Evolutionary conservation across 2,113 vertebrate genomes (phyloP).

Genomic region (Hypocryptadius cinnamomeus): DNA sequence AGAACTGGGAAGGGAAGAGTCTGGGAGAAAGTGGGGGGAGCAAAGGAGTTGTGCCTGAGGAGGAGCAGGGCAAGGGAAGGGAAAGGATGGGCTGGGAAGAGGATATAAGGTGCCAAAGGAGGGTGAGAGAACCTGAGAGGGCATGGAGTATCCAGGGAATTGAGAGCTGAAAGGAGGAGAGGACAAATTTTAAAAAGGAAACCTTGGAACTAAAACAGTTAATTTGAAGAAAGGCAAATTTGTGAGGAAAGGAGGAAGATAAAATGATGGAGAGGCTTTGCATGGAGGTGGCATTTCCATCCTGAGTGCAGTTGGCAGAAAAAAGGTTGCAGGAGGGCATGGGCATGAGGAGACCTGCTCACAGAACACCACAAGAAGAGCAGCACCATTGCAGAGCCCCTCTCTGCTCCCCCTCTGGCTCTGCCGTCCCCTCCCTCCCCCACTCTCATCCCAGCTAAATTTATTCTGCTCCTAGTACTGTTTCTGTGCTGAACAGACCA

Average conservation of each 20-base stretch:
- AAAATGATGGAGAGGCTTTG: background rate
- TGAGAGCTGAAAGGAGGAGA: background rate
- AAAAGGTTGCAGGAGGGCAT: background rate
- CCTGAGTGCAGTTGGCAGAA: background rate
- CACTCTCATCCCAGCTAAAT: background rate
- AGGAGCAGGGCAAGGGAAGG: background rate
- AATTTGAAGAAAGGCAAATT: background rate
- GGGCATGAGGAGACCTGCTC: background rate
- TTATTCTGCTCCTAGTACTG: slow-evolving; percentile 8
- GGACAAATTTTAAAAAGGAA: background rate
- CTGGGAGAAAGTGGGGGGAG: background rate
- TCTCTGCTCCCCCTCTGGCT: background rate
- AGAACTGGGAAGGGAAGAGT: background rate
- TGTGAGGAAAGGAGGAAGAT: background rate
- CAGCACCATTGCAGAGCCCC: background rate
- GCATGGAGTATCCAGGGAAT: background rate
- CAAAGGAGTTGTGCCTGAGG: background rate
- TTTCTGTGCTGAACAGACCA: slow-evolving; percentile 14
- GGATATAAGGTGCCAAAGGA: background rate
- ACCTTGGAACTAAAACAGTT: background rate
- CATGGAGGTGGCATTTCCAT: background rate
- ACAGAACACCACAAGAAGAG: background rate
- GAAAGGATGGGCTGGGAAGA: background rate
- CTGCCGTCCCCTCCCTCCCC: background rate
- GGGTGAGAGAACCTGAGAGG: background rate